Evolutionary conservation across 2,888 invertebrate genomes (phyloP).

Genomic region (Apamea sordens): DNA sequence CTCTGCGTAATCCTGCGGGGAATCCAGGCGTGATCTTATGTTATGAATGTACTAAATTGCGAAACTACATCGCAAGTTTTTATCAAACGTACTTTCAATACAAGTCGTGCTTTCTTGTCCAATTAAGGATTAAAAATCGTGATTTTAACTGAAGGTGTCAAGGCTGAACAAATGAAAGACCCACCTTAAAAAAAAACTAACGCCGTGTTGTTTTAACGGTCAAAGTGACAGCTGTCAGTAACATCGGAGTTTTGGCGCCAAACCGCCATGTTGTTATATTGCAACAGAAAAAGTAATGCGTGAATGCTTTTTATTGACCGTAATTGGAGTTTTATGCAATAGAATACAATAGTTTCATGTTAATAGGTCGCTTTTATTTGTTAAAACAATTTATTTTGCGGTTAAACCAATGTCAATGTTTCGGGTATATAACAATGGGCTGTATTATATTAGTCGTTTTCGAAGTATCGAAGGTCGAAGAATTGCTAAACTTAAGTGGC

Average conservation of each 20-base stretch:
- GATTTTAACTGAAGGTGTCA: constrained; percentile 32
- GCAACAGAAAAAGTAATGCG: constrained; percentile 33
- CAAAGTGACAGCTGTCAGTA: constrained; percentile 37
- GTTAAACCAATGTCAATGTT: constrained; percentile 46
- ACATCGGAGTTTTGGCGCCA: constrained; percentile 32
- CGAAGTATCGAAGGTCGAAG: no score
- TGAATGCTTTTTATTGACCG: constrained; percentile 46
- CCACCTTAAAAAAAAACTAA: background rate
- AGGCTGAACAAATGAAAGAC: constrained; percentile 18
- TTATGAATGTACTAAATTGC: background rate
- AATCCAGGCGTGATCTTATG: background rate
- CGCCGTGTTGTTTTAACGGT: background rate
- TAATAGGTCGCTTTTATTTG: constrained; percentile 29
- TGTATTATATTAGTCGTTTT: background rate
- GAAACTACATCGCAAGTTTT: background rate
- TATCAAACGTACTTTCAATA: background rate
- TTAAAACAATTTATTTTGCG: constrained; percentile 39
- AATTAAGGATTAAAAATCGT: constrained; percentile 21
- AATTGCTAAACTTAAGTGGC: no score
- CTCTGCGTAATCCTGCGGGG: no score
- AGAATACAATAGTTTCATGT: constrained; percentile 27
- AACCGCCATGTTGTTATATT: constrained; percentile 22
- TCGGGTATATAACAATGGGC: constrained; percentile 28
- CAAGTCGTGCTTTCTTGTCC: constrained; percentile 28
- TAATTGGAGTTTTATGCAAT: constrained; percentile 46